Percentiles rank a stretch among this genome's conserved stretches.
Conservation (phyloP, 2,888 invertebrate species). For the Oscheius sp. region DNA sequence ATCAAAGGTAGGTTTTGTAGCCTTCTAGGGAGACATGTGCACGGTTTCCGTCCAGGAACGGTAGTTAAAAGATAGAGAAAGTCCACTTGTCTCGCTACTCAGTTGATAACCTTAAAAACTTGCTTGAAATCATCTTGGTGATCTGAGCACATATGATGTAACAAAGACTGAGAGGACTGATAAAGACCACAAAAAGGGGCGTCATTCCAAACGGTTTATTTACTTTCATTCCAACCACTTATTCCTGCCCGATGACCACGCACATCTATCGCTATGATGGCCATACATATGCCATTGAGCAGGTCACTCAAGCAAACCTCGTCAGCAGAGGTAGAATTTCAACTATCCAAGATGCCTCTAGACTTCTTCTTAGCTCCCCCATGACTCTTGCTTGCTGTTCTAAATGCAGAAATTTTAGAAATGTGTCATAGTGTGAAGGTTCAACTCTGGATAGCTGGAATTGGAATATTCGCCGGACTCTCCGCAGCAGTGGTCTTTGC, state of each 20-base stretch:
- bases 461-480: conserved; percentile 64
- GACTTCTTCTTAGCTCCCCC: too few relatives aligned
- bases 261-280: conserved; percentile 21
- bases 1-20: too few relatives aligned
- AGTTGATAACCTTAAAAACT: background rate
- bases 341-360: background rate
- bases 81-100: background rate
- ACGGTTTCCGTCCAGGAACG: background rate
- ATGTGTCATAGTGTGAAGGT: conserved; percentile 48
- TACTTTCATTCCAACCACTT: background rate
- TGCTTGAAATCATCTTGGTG: background rate
- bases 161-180: background rate
- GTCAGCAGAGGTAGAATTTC: conserved; percentile 7
- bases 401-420: background rate
- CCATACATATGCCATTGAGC: conserved; percentile 21
- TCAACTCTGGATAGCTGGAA: conserved; percentile 51
- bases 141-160: conserved; percentile 18
- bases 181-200: conserved; percentile 23
- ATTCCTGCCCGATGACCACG: conserved; percentile 12
- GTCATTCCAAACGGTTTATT: background rate
- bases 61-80: background rate
- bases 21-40: too few relatives aligned
- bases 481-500: conserved; percentile 64
- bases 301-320: conserved; percentile 7
- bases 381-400: background rate